phyloP scores from a whole-genome alignment of 92 coral and sea anemone species.

The Pocillopora meandrina region DNA sequence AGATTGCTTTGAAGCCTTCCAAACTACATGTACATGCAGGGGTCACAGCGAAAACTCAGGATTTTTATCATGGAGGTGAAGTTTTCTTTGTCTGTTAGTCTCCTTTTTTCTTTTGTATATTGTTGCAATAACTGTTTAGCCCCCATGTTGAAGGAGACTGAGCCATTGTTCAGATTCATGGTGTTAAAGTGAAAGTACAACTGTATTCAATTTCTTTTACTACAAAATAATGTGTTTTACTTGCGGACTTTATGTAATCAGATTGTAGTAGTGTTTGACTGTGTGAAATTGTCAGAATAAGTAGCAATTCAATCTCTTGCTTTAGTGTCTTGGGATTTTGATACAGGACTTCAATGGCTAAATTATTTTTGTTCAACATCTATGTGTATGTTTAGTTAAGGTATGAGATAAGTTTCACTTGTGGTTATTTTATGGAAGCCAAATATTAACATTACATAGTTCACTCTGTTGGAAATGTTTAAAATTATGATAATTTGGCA shows the following conservation, averaged over 20 bases:
- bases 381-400: neutral
- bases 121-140: neutral
- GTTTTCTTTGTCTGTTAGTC: neutral
- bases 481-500: neutral
- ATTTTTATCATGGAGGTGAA: slow-evolving; percentile 46
- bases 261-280: neutral
- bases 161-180: neutral
- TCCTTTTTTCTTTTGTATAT: slow-evolving; percentile 2
- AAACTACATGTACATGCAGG: slow-evolving; percentile 40
- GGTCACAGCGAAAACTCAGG: slow-evolving; percentile 38
- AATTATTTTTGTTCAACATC: neutral
- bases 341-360: neutral
- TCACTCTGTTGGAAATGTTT: neutral
- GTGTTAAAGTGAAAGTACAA: neutral
- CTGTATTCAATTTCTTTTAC: slow-evolving; percentile 3
- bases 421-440: neutral
- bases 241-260: neutral
- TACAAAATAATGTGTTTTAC: neutral
- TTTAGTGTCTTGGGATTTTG: neutral
- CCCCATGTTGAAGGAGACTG: neutral
- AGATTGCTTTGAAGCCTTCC: slow-evolving; percentile 23
- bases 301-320: neutral
- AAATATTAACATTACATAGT: slow-evolving; percentile 3
- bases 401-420: neutral
- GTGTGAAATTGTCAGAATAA: neutral